A percentile compares a stretch with the other conserved stretches of the same genome.
Conservation (phyloP, 2,797 vertebrate species). For the Sorex maritimensis region DNA sequence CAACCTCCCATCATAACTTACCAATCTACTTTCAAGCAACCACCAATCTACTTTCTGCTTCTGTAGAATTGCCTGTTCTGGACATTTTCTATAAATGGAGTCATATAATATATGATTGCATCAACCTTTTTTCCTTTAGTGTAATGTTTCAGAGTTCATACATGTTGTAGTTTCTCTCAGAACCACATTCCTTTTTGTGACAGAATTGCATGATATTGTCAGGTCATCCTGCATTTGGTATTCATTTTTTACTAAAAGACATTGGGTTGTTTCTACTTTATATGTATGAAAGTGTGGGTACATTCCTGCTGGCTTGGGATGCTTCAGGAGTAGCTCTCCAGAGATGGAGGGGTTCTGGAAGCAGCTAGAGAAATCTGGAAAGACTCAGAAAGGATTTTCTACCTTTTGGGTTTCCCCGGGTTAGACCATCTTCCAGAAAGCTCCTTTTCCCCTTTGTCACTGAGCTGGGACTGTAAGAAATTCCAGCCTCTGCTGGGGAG, state of each 20-base stretch:
- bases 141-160: slow-evolving; percentile 12
- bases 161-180: neutral
- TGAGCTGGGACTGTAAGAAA: neutral
- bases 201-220: neutral
- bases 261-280: neutral
- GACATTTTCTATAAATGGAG: neutral
- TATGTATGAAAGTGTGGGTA: neutral
- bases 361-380: neutral
- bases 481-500: neutral
- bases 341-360: neutral
- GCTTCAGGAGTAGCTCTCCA: neutral
- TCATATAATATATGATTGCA: neutral
- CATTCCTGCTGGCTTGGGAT: neutral
- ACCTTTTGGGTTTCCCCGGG: neutral
- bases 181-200: neutral
- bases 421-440: neutral
- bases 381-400: neutral
- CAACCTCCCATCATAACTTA: neutral
- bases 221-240: neutral
- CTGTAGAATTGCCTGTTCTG: slow-evolving; percentile 15
- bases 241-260: neutral
- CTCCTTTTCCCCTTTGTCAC: neutral
- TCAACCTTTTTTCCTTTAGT: slow-evolving; percentile 23
- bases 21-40: neutral
- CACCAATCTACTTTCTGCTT: slow-evolving; percentile 9